Percentiles rank a stretch among this genome's conserved stretches.
Conservation (phyloP, 2,113 vertebrate species). For the Notarius quadriscutis region DNA sequence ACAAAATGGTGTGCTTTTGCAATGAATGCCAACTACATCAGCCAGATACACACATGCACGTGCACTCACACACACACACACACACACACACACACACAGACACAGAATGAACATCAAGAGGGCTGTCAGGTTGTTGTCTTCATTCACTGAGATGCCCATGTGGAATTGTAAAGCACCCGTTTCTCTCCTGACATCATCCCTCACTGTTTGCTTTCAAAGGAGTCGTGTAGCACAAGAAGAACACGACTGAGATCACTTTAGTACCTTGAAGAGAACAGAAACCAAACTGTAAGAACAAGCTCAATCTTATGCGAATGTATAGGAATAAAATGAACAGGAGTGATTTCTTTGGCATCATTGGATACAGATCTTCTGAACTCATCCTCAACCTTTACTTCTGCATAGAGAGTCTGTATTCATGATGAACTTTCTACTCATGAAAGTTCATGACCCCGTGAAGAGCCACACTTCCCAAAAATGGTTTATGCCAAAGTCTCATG, state of each 20-base stretch:
- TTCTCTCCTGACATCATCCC: slow-evolving; percentile 30
- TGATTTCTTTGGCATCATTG: neutral
- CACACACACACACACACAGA: neutral
- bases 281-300: neutral
- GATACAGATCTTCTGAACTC: neutral
- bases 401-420: neutral
- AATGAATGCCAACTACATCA: neutral
- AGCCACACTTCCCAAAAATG: neutral
- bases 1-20: neutral
- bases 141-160: slow-evolving; percentile 21
- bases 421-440: neutral
- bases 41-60: neutral
- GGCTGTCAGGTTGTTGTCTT: slow-evolving; percentile 30
- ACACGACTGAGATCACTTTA: neutral
- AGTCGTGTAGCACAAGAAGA: neutral
- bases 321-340: neutral
- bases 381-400: neutral
- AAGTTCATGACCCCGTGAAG: neutral
- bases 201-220: slow-evolving; percentile 19
- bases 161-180: slow-evolving; percentile 44
- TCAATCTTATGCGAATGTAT: neutral
- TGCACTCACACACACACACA: neutral
- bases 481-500: neutral
- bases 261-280: neutral
- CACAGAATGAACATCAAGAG: neutral